phyloP scores from a whole-genome alignment of 2,888 invertebrate species.

The Pantelozetes paolii region DNA sequence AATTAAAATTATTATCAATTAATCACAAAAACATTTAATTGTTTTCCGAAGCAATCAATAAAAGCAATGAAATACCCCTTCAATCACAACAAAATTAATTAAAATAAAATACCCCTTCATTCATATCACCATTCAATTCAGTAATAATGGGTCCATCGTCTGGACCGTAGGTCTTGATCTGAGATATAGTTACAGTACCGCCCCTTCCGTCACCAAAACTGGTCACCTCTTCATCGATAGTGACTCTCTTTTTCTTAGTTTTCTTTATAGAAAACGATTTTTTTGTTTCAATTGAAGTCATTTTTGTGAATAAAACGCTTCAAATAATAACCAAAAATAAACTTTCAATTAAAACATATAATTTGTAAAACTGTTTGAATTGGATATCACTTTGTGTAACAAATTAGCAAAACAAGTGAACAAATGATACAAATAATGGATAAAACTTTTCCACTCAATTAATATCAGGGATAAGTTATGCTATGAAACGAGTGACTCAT shows the following conservation, averaged over 20 bases:
- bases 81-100: too few relatives aligned
- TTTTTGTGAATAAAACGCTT: not conserved
- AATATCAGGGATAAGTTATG: not conserved
- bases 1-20: too few relatives aligned
- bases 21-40: too few relatives aligned
- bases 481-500: not conserved
- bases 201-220: slow-evolving; percentile 22
- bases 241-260: slow-evolving; percentile 19
- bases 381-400: not conserved
- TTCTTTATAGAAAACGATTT: slow-evolving; percentile 18
- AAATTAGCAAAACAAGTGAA: not conserved
- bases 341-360: not conserved
- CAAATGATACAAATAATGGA: not conserved
- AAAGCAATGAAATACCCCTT: too few relatives aligned
- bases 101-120: not conserved
- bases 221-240: not conserved
- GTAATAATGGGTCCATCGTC: slow-evolving; percentile 7
- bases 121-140: slow-evolving; percentile 1
- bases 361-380: too few relatives aligned
- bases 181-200: not conserved
- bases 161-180: slow-evolving; percentile 4
- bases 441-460: not conserved
- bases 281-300: not conserved
- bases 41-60: too few relatives aligned
- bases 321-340: not conserved